A percentile compares a stretch with the other conserved stretches of the same genome.
Evolutionary conservation across 1,140 invertebrate genomes (phyloP).

Genomic region (Caenorhabditis brenneri): DNA sequence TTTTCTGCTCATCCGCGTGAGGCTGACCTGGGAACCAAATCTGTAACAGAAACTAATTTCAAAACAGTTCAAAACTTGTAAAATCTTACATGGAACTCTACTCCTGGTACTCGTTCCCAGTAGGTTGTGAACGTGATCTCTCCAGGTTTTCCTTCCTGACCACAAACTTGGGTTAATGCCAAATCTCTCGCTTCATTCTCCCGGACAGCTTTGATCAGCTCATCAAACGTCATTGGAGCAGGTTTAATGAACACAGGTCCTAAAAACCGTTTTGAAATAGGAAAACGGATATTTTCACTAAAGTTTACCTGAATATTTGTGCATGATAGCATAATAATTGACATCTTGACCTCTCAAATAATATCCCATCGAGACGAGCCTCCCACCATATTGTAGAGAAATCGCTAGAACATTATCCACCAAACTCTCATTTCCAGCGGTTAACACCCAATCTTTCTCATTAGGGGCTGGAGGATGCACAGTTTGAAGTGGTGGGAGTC

Average conservation of each 20-base stretch:
- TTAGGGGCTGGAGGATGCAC: constrained; percentile 63
- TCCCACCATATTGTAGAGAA: constrained; percentile 62
- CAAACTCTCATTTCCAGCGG: constrained; percentile 59
- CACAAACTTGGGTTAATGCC: constrained; percentile 68
- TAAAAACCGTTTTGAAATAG: too few species aligned
- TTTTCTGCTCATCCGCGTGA: constrained; percentile 63
- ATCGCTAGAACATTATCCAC: constrained; percentile 65
- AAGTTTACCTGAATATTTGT: constrained; percentile 61
- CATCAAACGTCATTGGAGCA: constrained; percentile 63
- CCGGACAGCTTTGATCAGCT: constrained; percentile 62
- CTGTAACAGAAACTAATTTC: constrained; percentile 46
- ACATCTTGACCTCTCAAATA: constrained; percentile 50
- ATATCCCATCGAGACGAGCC: constrained; percentile 69
- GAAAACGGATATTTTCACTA: too few species aligned
- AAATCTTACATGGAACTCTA: constrained; percentile 57
- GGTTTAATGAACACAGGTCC: constrained; percentile 69
- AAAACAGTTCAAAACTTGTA: neutral
- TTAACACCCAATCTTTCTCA: constrained; percentile 67
- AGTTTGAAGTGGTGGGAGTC: constrained; percentile 53
- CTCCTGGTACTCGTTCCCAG: constrained; percentile 67
- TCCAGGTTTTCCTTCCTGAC: constrained; percentile 65
- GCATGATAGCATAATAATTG: constrained; percentile 69
- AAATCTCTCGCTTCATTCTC: constrained; percentile 68
- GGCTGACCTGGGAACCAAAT: constrained; percentile 69
- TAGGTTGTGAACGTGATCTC: constrained; percentile 67